These are phyloP conservation scores for Stenchaetothrips biformis DNA, from an alignment of 2,888 invertebrate genomes.

Conservation along the genomic window DNA sequence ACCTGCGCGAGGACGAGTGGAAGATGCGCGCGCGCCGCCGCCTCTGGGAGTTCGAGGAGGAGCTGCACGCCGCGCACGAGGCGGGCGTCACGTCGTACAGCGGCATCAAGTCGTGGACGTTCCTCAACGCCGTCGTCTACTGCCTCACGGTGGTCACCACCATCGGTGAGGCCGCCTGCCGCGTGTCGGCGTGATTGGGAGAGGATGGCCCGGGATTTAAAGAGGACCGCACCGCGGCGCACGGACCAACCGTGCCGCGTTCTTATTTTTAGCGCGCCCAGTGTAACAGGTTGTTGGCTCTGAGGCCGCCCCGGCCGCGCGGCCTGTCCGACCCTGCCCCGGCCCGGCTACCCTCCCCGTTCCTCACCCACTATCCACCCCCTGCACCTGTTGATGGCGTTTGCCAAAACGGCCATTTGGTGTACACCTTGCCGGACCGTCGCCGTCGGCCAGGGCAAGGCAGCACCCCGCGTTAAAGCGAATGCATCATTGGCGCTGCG, in stretches of 20 bases:
- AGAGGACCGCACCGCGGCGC: too few relatives aligned
- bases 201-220: too few relatives aligned
- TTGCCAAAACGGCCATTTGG: not conserved
- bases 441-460: not conserved
- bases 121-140: constrained; percentile 80
- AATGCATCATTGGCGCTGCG: not conserved
- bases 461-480: not conserved
- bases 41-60: constrained; percentile 78
- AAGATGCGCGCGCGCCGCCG: constrained; percentile 76
- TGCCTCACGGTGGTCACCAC: constrained; percentile 82
- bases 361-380: not conserved
- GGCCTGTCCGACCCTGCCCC: not conserved
- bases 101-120: constrained; percentile 81
- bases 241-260: not conserved
- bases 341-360: not conserved
- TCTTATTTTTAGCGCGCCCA: not conserved
- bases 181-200: not conserved
- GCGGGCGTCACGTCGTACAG: constrained; percentile 79
- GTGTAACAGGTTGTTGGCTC: not conserved
- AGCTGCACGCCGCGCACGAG: constrained; percentile 76
- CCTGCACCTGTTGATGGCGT: constrained; percentile 8
- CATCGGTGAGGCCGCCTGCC: constrained; percentile 63
- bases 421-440: not conserved
- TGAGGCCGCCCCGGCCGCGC: not conserved
- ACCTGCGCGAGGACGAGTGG: constrained; percentile 83